These are phyloP conservation scores for Unio pictorum DNA, from an alignment of 2,888 invertebrate species.

Conservation along the genomic window DNA sequence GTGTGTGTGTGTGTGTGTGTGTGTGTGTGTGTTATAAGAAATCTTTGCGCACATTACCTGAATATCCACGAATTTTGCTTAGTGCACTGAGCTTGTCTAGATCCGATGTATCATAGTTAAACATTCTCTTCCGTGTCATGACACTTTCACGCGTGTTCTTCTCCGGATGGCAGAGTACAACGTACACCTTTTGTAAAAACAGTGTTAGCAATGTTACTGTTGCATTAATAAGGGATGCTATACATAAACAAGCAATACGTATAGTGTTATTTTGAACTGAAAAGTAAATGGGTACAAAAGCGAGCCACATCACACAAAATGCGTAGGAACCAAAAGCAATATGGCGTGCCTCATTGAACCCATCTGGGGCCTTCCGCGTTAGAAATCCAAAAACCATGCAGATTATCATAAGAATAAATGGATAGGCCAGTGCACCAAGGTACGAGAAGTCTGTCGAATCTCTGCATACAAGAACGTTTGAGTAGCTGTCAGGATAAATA, in stretches of 20 bases:
- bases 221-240: conserved; percentile 75
- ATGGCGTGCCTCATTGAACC: conserved; percentile 76
- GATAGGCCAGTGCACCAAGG: conserved; percentile 74
- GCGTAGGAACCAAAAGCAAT: conserved; percentile 77
- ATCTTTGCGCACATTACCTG: too few species aligned
- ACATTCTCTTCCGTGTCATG: conserved; percentile 68
- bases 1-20: too few species aligned
- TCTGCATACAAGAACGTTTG: conserved; percentile 66
- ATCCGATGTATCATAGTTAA: conserved; percentile 24
- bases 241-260: conserved; percentile 74
- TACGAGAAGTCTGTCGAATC: conserved; percentile 74
- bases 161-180: conserved; percentile 75
- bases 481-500: conserved; percentile 58
- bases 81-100: conserved; percentile 22
- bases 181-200: conserved; percentile 76
- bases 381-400: conserved; percentile 76
- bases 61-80: conserved; percentile 11
- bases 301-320: conserved; percentile 76
- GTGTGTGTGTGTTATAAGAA: too few species aligned
- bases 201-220: conserved; percentile 75
- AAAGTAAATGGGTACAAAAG: conserved; percentile 76
- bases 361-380: conserved; percentile 76
- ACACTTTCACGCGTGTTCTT: conserved; percentile 77
- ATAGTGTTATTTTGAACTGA: conserved; percentile 74
- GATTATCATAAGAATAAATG: conserved; percentile 74